Base-by-base conservation (phyloP, 2,113 vertebrate species). In the Tragelaphus buxtoni region DNA sequence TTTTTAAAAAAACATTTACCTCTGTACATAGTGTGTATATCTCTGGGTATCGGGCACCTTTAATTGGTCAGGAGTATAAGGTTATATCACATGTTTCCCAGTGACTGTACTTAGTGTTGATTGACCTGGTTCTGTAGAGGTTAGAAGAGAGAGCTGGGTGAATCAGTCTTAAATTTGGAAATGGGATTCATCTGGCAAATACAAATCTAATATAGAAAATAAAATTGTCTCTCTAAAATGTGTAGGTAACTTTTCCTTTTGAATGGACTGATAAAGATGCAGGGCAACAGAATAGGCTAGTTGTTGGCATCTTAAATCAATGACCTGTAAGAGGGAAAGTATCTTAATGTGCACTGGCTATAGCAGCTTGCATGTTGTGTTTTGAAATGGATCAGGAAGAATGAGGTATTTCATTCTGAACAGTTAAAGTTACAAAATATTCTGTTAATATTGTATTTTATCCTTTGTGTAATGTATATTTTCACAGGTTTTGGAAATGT, bases 401-500 rank as follows among this genome's bases (percentile, higher is more conserved):
- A 94, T 83, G 77, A 90, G 30, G 28, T 90, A 94, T 91, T 42
- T 86, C n/a, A 69, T 93, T 17, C 61, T 83, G 69, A 97, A 86
- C 55, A 92, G 5, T 95, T 88, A 61, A 80, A 91, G 18, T 49
- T 61, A 63, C 81, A 90, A 45, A 88, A 7, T 86, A 49, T 69
- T 95, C 53, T 96, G 56, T 96, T 96, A 89, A 65, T 94, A 92
- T 74, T 95, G 97, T 95, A 92, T 74, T 95, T 97, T 97, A 98
- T 87, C 20, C 11, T 92, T 95, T 88, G 28, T 97, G 42, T 95
- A 91, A 88, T 97, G 28, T 95, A 9, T 98, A 88, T 95, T 97
- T 98, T 97, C 95, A 79, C 97, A 99, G 99, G 99, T 87, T 99
- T 99, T 87, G 99, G 99, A 97, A 99, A 99, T 13, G 99, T 99